These are phyloP conservation scores for Cynopterus sphinx DNA, from an alignment of 2,797 vertebrate species.

Conservation along the genomic window DNA sequence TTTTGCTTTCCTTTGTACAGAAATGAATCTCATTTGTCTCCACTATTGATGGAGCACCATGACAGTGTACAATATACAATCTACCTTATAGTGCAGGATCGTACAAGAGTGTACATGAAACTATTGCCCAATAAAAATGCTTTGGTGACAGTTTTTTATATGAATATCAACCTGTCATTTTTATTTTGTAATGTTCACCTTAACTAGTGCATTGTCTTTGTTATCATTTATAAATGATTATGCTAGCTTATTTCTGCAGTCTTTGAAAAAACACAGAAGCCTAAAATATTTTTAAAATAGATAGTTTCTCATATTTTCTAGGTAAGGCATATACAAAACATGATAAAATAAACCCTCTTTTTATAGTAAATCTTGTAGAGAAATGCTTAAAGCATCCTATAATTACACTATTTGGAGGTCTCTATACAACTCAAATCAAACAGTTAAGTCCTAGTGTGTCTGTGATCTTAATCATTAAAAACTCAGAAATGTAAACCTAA, in stretches of 20 bases:
- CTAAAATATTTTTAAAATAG: background rate
- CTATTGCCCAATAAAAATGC: background rate
- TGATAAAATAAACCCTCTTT: background rate
- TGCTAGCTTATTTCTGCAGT: constrained; percentile 28
- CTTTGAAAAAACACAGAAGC: background rate
- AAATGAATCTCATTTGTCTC: background rate
- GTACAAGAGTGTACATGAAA: background rate
- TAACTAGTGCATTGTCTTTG: background rate
- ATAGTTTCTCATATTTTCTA: constrained; percentile 17
- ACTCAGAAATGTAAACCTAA: constrained; percentile 36
- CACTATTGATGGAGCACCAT: background rate
- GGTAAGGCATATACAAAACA: background rate
- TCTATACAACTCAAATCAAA: background rate
- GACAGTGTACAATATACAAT: background rate
- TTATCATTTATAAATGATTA: constrained; percentile 15
- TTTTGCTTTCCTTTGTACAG: background rate
- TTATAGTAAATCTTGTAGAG: constrained; percentile 44
- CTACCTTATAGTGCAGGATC: background rate
- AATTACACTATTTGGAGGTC: background rate
- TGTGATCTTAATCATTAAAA: constrained; percentile 44
- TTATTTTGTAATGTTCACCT: constrained; percentile 52
- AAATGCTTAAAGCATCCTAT: background rate
- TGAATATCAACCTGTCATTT: background rate
- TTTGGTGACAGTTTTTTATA: constrained; percentile 39
- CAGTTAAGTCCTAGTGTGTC: background rate